phyloP scores from a whole-genome alignment of 2,888 invertebrate genomes.

The Danaus chrysippus region DNA sequence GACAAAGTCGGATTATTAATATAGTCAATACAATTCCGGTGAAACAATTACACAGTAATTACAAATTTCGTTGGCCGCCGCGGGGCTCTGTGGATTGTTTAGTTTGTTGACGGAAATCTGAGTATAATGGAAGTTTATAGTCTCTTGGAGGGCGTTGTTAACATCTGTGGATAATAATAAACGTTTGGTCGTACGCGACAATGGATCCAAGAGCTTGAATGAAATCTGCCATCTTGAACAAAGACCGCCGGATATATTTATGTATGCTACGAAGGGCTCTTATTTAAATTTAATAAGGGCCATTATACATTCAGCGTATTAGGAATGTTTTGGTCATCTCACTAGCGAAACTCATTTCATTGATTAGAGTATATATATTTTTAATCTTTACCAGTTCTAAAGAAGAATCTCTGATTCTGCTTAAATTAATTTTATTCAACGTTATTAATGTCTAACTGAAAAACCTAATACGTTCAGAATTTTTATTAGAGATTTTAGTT shows the following conservation, averaged over 20 bases:
- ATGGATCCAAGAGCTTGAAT: neutral
- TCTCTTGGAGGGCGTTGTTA: slow-evolving; percentile 1
- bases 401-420: too few relatives aligned
- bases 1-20: neutral
- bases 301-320: too few relatives aligned
- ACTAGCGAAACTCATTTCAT: too few relatives aligned
- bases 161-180: slow-evolving; percentile 7
- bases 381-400: too few relatives aligned
- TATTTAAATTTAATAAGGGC: too few relatives aligned
- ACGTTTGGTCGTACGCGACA: slow-evolving; percentile 4
- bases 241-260: neutral
- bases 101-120: slow-evolving; percentile 19
- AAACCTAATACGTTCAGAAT: too few relatives aligned
- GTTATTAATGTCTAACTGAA: too few relatives aligned
- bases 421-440: too few relatives aligned
- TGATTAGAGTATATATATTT: too few relatives aligned
- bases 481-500: too few relatives aligned
- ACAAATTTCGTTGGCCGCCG: slow-evolving; percentile 21
- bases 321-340: too few relatives aligned
- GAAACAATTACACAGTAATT: slow-evolving; percentile 26
- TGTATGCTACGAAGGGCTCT: neutral
- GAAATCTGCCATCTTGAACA: neutral
- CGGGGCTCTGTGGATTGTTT: slow-evolving; percentile 20
- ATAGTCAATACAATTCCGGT: slow-evolving; percentile 17
- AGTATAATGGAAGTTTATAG: slow-evolving; percentile 16